Evolutionary conservation across 2,797 vertebrate genomes (phyloP).

Genomic region (Melanotaenia nigrans): DNA sequence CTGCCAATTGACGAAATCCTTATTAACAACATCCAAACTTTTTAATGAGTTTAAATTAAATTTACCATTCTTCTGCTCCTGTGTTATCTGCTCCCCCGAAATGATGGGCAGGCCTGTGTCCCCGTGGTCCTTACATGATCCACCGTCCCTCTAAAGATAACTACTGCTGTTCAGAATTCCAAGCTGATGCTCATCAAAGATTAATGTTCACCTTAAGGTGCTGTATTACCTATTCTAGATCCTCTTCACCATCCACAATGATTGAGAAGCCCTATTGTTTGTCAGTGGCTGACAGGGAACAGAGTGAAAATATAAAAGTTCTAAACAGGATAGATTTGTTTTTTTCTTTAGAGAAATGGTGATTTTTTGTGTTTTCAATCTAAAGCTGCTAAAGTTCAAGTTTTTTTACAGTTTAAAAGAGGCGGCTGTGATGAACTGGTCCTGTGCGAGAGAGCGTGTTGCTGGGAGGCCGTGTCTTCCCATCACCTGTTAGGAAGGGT

Average conservation of each 20-base stretch:
- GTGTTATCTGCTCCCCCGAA: constrained; percentile 49
- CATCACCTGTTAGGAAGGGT: constrained; percentile 52
- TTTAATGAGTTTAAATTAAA: background rate
- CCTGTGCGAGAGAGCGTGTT: background rate
- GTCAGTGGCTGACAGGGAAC: constrained; percentile 17
- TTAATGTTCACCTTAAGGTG: constrained; percentile 83
- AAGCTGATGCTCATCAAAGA: constrained; percentile 81
- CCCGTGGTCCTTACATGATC: constrained; percentile 33
- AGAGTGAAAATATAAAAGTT: constrained; percentile 1
- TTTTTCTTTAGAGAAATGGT: background rate
- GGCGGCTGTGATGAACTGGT: background rate
- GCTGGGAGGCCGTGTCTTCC: constrained; percentile 28
- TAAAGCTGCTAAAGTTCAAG: background rate
- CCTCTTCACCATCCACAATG: constrained; percentile 69
- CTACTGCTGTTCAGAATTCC: constrained; percentile 67
- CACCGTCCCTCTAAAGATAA: constrained; percentile 50
- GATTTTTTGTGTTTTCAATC: background rate
- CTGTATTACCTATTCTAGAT: constrained; percentile 81
- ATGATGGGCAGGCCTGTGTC: constrained; percentile 29
- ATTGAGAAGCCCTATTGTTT: constrained; percentile 40
- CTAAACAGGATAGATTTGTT: background rate
- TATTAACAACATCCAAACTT: background rate
- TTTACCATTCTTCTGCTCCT: constrained; percentile 72
- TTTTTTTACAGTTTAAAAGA: background rate
- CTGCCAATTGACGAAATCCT: background rate